A percentile compares a stretch with the other conserved stretches of the same genome.
These are phyloP conservation scores for Drosophila acutilabella DNA, from an alignment of 2,888 invertebrate genomes.

Conservation along the genomic window DNA sequence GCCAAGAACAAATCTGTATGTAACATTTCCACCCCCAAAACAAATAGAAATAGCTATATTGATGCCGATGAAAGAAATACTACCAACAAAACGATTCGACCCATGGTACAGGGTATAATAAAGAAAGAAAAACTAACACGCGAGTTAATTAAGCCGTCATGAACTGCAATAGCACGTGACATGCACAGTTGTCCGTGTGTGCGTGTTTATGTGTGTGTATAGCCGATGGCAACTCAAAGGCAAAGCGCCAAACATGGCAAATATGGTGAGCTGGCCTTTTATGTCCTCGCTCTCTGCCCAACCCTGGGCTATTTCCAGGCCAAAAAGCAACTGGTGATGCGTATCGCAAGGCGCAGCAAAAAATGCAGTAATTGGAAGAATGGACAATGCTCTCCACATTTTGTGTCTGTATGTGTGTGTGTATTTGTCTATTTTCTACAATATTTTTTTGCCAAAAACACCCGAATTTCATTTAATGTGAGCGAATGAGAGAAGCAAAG, in stretches of 20 bases:
- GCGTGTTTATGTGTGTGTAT: constrained; percentile 8
- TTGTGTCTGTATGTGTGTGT: background rate
- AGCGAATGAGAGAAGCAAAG: background rate
- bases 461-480: constrained; percentile 33
- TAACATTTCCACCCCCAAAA: no score
- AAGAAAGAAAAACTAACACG: constrained; percentile 38
- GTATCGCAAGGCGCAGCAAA: constrained; percentile 39
- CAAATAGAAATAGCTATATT: no score
- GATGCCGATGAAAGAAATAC: no score
- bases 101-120: background rate
- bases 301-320: background rate
- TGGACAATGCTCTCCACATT: constrained; percentile 4
- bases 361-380: constrained; percentile 22
- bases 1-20: no score
- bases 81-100: background rate
- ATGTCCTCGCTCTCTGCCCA: constrained; percentile 13
- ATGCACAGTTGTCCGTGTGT: constrained; percentile 27
- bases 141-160: constrained; percentile 69
- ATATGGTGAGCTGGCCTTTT: constrained; percentile 52
- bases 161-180: constrained; percentile 66
- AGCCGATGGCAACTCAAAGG: constrained; percentile 57
- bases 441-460: constrained; percentile 11
- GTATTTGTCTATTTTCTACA: constrained; percentile 2
- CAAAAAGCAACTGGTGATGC: constrained; percentile 68
- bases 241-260: constrained; percentile 51